These are phyloP conservation scores for Phortica magna DNA, from an alignment of 2,888 invertebrate species.

Conservation along the genomic window DNA sequence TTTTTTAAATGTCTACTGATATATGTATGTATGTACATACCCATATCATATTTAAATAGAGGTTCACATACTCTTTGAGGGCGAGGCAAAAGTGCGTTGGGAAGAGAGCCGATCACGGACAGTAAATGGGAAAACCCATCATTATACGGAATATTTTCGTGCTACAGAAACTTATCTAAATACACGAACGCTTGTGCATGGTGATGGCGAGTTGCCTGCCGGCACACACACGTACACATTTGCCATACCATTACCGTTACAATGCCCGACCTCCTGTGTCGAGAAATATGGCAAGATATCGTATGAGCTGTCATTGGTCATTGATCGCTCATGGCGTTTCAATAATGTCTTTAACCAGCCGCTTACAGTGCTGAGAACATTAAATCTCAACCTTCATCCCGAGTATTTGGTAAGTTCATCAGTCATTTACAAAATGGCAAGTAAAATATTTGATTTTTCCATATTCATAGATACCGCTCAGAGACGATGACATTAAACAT, in stretches of 20 bases:
- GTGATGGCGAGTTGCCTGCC: constrained; percentile 37
- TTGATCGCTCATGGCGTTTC: constrained; percentile 91
- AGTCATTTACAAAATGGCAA: not conserved
- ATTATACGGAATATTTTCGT: constrained; percentile 36
- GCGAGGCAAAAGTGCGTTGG: constrained; percentile 65
- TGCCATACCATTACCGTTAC: constrained; percentile 52
- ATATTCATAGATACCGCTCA: constrained; percentile 49
- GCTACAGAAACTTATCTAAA: constrained; percentile 38
- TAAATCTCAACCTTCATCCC: constrained; percentile 87
- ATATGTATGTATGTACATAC: not conserved
- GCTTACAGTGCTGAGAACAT: constrained; percentile 86
- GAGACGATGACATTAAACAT: constrained; percentile 47
- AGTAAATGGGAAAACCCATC: constrained; percentile 25
- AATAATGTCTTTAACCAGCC: constrained; percentile 65
- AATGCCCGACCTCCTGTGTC: constrained; percentile 79
- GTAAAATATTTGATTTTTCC: not conserved
- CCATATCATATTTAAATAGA: constrained; percentile 39
- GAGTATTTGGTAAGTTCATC: constrained; percentile 80
- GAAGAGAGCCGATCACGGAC: constrained; percentile 41
- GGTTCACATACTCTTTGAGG: constrained; percentile 58
- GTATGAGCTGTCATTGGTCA: constrained; percentile 85
- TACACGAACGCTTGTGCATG: constrained; percentile 19
- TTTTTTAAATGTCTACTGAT: too few relatives aligned
- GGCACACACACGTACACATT: constrained; percentile 61
- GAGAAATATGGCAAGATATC: constrained; percentile 84